Base-by-base conservation (phyloP, 2,113 vertebrate species). In the Pygoscelis antarcticus region DNA sequence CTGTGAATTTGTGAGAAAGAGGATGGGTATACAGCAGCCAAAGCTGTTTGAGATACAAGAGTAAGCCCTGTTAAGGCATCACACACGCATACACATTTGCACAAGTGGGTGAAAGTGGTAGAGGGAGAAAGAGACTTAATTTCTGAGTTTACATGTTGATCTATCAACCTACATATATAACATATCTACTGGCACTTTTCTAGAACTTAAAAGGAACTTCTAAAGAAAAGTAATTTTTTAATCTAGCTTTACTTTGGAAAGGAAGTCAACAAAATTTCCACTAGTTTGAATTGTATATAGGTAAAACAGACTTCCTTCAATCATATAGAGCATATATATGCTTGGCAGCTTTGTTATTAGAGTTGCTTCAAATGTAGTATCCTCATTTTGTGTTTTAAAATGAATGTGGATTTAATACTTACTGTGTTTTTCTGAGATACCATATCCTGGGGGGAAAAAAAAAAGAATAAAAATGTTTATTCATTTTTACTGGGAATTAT, bases 341-440 rank as follows among this genome's bases (percentile, higher is more conserved):
- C 29, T 38, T 88, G 21, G 18, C 12, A 88, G 32, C 6, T 76
- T 79, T 87, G 13, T 70, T 46, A 52, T 74, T 49, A 72, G 7
- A 87, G 16, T 61, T 90, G 5, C 25, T 95, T 95, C 34, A 77
- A 88, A 77, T 44, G 18, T 9, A 60, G 30, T 18, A 84, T 64
- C 52, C n/a, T 75, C 38, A 83, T 47, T 76, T 79, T 79, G 7
- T 54, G 27, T 82, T 90, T 89, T 78, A 89, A 89, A 94, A 91
- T 58, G 2, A 91, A 92, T 20, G 22, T 88, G 84, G 75, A 94
- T 95, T 93, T 95, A 95, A 98, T 97, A 99, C 99, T 99, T 99
- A 99, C 99, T 98, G 98, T 99, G 97, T 99, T 99, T 97, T 99
- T 99, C 94, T 99, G 99, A 79, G 98, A 98, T 82, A 99, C 99